phyloP scores from a whole-genome alignment of 2,888 invertebrate genomes.

The Lasioglossum zephyrum region DNA sequence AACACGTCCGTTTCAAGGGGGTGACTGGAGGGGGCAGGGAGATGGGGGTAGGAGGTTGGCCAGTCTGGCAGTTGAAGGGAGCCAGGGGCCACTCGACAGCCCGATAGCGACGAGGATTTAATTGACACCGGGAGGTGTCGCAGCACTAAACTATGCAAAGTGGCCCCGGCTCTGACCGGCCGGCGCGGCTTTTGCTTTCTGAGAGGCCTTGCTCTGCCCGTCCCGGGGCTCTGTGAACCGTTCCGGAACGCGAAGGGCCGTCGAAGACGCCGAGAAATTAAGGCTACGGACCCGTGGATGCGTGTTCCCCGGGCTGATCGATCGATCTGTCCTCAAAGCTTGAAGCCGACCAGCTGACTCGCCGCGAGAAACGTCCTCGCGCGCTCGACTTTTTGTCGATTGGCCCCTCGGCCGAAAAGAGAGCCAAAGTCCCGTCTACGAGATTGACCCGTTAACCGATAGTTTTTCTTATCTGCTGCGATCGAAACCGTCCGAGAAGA shows the following conservation, averaged over 20 bases:
- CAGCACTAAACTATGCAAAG: conserved; percentile 82
- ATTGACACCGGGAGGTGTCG: conserved; percentile 83
- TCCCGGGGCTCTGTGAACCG: conserved; percentile 12
- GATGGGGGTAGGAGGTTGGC: not conserved
- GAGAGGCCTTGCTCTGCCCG: conserved; percentile 27
- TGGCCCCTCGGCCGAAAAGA: not conserved
- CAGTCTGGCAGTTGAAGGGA: conserved; percentile 44
- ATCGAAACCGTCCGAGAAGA: not conserved
- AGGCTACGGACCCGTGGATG: conserved; percentile 31
- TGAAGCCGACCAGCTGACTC: conserved; percentile 9
- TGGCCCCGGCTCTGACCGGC: conserved; percentile 54
- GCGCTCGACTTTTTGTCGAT: not conserved
- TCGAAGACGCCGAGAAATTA: conserved; percentile 63
- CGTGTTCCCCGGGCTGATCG: conserved; percentile 55
- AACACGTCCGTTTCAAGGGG: conserved; percentile 24
- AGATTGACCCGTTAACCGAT: conserved; percentile 11
- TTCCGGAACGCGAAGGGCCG: conserved; percentile 41
- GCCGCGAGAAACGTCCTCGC: not conserved
- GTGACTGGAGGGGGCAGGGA: not conserved
- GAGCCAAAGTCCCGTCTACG: not conserved
- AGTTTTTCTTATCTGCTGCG: not conserved
- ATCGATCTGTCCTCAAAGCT: conserved; percentile 58
- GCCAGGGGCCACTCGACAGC: conserved; percentile 58
- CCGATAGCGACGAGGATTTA: conserved; percentile 77
- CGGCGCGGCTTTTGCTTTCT: conserved; percentile 59